Evolutionary conservation across 1,140 invertebrate species (phyloP), one percentile per base, ranked within the genome.

Genomic region (Forficula auricularia): DNA sequence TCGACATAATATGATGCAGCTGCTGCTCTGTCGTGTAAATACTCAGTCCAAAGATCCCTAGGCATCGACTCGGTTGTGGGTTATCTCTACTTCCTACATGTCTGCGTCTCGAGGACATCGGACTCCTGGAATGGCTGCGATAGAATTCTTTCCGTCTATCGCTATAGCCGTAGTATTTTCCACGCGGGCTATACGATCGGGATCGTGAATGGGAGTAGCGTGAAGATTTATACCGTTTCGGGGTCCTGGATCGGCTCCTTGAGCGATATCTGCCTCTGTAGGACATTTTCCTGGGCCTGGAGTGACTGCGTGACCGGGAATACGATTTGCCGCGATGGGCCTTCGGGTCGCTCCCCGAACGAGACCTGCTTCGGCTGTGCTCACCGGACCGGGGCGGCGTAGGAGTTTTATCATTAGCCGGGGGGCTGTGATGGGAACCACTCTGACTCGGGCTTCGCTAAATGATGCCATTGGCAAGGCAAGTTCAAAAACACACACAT

Each of bases 1-100:
- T 88, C 22, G 75, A 77, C 59, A 97, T 96, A 36, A 95, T 83
- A 48, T 92, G 80, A 57, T 85, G 76, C n/a, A 98, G 72, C 57
- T 95, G 84, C 45, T 84, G 71, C 58, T 97, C 90, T 1, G 87
- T 84, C 2, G 91, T 97, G 54, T 86, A 80, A 7, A 92, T 75
- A 55, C 84, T 92, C 8, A 97, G 65, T 0, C 91, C 91, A 66
- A 98, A 98, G 3, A 97, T 80, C 2, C 91, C 92, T 19, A 97
- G 65, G 58, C 91, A 96, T 27, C 82, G 68, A n/a, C 78, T 86
- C 2, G 82, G 78, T 38, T 78, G 75, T 0, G 90, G 89, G 61
- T 88, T 80, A 49, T 96, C 90, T 59, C 70, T 54, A 43, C 66
- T 68, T 7, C 70, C 69, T n/a, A 64, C 54, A 46, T 72, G 70